Evolutionary conservation across 2,113 vertebrate species (phyloP), one percentile per base, ranked within the genome.

Genomic region (Pterocles gutturalis): DNA sequence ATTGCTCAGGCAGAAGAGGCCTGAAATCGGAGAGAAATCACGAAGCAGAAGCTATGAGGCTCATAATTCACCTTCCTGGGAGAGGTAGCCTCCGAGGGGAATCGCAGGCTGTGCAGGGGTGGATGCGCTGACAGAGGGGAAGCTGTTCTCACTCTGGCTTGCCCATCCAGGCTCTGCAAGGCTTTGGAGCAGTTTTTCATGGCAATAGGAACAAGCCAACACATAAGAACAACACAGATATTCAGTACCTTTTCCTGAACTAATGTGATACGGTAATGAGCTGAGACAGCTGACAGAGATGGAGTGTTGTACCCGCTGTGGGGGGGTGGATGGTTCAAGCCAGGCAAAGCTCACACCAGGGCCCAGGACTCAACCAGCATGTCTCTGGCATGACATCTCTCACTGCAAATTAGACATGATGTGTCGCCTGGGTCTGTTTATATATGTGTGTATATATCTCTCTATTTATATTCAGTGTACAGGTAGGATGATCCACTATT

Each of bases 11-110:
- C 85, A 91, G 81, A 67, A 93, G 84, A 90, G 62, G 75, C n/a
- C 96, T 90, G 89, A 85, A 92, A 93, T 80, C 78, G 7, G 82
- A 96, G 84, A 13, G 31, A 96, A 94, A 96, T 95, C 94, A 96
- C 28, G 19, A 88, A 96, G 91, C 90, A 85, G 58, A 79, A 90
- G 85, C 78, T 54, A 38, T 10, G 5, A 90, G 91, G 66, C 66
- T 83, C 93, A 94, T 96, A 72, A 94, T 20, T 97, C 92, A 96
- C 90, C 70, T 88, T 73, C 24, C 94, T 6, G 33, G 73, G 90
- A 93, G 87, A 57, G 46, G 70, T 11, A 76, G 66, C 58, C 61
- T 21, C 87, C 6, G 0, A 33, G 57, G 61, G 90, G 61, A 85
- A 72, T 60, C 0, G 0, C 81, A 76, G 83, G 13, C 8, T 8